Percentiles rank a stretch among this genome's conserved stretches.
Evolutionary conservation across 2,113 vertebrate genomes (phyloP).

Genomic region (Marmota monax): DNA sequence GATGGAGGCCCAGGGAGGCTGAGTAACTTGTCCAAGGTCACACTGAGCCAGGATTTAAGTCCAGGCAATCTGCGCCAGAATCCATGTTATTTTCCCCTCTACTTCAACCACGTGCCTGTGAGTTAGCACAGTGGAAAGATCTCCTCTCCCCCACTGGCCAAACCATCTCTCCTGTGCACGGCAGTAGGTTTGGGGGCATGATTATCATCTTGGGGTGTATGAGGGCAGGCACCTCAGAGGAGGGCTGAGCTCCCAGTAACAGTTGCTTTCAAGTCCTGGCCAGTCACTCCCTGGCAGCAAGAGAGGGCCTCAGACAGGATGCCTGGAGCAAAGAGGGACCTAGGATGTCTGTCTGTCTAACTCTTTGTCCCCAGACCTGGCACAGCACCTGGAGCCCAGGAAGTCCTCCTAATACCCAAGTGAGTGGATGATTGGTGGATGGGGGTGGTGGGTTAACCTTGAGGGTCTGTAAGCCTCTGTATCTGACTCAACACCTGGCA

Average conservation of each 20-base stretch:
- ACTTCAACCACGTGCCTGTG: background rate
- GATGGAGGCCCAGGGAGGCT: background rate
- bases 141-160: background rate
- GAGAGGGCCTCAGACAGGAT: background rate
- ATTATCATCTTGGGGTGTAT: background rate
- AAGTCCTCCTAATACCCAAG: background rate
- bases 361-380: background rate
- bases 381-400: background rate
- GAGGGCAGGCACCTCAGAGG: background rate
- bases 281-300: background rate
- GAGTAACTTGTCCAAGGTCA: background rate
- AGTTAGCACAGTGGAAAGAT: background rate
- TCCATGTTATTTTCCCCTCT: background rate
- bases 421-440: background rate
- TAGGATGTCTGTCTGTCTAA: background rate
- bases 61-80: background rate
- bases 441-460: accelerated
- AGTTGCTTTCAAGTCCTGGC: background rate
- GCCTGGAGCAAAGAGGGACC: background rate
- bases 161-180: accelerated
- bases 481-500: accelerated
- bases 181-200: no score
- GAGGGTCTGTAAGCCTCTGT: background rate
- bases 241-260: background rate
- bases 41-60: background rate